These are phyloP conservation scores for Macrosiphum euphorbiae DNA, from an alignment of 2,888 invertebrate genomes.

Conservation along the genomic window DNA sequence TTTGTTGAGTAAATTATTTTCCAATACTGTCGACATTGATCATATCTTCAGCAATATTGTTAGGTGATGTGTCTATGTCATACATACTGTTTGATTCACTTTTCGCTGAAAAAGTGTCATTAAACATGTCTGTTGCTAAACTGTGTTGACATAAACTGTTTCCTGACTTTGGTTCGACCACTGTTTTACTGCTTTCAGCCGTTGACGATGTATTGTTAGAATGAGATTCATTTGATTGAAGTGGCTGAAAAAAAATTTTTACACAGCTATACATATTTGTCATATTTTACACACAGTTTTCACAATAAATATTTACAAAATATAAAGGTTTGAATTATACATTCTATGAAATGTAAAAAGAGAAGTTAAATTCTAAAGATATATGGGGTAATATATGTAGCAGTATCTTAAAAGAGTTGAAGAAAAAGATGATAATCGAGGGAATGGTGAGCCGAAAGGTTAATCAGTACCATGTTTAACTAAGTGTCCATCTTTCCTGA, in stretches of 20 bases:
- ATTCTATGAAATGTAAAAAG: neutral
- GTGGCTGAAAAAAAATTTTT: conserved; percentile 11
- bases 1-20: conserved; percentile 18
- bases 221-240: conserved; percentile 45
- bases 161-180: neutral
- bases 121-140: conserved; percentile 43
- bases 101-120: conserved; percentile 70
- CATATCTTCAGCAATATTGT: conserved; percentile 85
- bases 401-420: neutral
- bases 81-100: conserved; percentile 87
- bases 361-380: neutral
- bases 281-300: neutral
- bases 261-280: neutral
- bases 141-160: conserved; percentile 49
- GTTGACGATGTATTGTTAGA: conserved; percentile 34
- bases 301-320: neutral
- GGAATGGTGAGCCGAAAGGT: neutral
- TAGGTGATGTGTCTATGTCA: conserved; percentile 84
- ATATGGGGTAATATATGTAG: neutral
- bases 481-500: neutral
- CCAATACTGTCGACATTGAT: conserved; percentile 78
- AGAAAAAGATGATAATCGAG: neutral
- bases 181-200: conserved; percentile 37
- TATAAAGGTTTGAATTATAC: neutral
- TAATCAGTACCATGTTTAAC: neutral